Percentiles rank a stretch among this genome's conserved stretches.
These are phyloP conservation scores for Elymnias hypermnestra DNA, from an alignment of 1,140 invertebrate genomes.

Conservation along the genomic window DNA sequence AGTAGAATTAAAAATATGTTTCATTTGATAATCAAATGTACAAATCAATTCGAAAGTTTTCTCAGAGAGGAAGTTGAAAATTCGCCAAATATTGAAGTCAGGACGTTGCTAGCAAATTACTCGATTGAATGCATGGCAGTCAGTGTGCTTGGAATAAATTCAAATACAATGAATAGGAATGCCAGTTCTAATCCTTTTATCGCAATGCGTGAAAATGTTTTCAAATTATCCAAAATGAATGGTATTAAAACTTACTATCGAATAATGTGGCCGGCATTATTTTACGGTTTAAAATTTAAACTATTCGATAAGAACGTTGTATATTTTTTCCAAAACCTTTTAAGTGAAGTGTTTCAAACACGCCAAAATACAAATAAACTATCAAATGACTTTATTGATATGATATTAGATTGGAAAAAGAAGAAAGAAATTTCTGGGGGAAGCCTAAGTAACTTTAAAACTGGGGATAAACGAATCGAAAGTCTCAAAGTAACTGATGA, in stretches of 20 bases:
- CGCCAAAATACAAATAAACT: constrained; percentile 11
- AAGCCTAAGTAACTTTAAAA: constrained; percentile 14
- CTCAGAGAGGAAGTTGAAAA: constrained; percentile 4
- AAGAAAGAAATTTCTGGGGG: constrained; percentile 16
- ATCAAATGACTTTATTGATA: constrained; percentile 31
- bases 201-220: constrained; percentile 3
- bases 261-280: constrained; percentile 28
- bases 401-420: constrained; percentile 23
- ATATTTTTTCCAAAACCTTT: constrained; percentile 20
- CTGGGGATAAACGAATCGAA: constrained; percentile 8
- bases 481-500: constrained; percentile 19
- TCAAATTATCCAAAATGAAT: constrained; percentile 17
- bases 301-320: constrained; percentile 21
- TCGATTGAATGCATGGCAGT: constrained; percentile 28
- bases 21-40: constrained; percentile 9
- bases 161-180: constrained; percentile 19
- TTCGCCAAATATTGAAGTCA: constrained; percentile 9
- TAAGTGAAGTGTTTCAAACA: constrained; percentile 17
- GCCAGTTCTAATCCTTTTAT: constrained; percentile 4
- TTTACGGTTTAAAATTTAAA: constrained; percentile 23
- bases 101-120: constrained; percentile 18
- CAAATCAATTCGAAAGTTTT: constrained; percentile 4
- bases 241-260: constrained; percentile 18
- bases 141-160: constrained; percentile 28
- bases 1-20: constrained; percentile 19